phyloP scores from a whole-genome alignment of 2,888 invertebrate species.

The Apocheima hispidaria region DNA sequence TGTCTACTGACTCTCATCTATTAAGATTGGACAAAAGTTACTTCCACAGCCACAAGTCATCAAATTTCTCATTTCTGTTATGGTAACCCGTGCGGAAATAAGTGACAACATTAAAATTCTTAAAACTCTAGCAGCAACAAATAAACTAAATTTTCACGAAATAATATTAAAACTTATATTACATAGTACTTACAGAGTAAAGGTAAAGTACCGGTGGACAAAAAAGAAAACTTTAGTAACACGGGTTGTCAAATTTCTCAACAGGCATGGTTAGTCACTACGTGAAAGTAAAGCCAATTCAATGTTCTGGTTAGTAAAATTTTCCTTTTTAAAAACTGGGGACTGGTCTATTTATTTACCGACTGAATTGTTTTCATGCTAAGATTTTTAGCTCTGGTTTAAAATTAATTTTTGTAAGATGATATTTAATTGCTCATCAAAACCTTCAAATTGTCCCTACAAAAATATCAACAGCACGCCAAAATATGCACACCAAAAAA shows the following conservation, averaged over 20 bases:
- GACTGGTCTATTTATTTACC: neutral
- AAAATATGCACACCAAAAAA: neutral
- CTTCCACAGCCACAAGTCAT: neutral
- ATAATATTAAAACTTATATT: conserved; percentile 66
- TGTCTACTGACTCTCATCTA: no score
- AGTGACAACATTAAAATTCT: conserved; percentile 20
- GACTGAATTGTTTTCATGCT: neutral
- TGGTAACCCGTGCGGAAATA: neutral
- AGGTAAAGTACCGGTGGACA: conserved; percentile 68
- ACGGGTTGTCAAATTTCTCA: conserved; percentile 68
- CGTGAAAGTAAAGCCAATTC: conserved; percentile 56
- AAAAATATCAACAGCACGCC: neutral
- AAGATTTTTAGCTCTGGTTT: neutral
- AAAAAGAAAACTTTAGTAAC: conserved; percentile 77
- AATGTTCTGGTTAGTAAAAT: conserved; percentile 60
- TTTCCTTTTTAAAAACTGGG: conserved; percentile 48
- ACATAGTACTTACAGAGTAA: conserved; percentile 80
- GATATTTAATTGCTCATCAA: neutral
- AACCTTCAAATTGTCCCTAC: neutral
- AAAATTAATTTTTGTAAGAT: neutral
- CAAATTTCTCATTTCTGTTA: neutral
- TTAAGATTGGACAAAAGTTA: no score
- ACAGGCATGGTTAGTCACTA: conserved; percentile 63
- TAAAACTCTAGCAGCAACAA: conserved; percentile 57
- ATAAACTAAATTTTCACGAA: conserved; percentile 51